Percentiles rank a stretch among this genome's conserved stretches.
Conservation (phyloP, 2,888 invertebrate species). For the Tinea semifulvella region DNA sequence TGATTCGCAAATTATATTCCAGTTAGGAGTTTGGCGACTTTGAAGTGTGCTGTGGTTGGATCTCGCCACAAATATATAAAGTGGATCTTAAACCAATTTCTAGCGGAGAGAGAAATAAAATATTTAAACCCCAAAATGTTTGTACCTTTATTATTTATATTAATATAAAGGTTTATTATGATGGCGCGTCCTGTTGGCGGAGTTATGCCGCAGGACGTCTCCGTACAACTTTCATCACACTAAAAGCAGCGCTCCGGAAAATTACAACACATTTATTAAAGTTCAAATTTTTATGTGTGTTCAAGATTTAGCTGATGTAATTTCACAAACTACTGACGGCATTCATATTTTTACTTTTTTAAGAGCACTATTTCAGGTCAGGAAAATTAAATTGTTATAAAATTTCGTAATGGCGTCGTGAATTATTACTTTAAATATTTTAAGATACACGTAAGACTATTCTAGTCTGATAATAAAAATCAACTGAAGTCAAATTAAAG, state of each 20-base stretch:
- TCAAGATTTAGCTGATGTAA: conserved; percentile 21
- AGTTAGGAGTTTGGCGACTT: conserved; percentile 3
- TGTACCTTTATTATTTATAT: no score
- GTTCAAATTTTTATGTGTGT: conserved; percentile 37
- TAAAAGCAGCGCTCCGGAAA: conserved; percentile 59
- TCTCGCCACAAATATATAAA: not conserved
- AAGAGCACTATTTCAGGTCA: no score
- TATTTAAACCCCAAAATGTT: not conserved
- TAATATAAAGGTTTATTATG: no score
- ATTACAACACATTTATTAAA: conserved; percentile 57
- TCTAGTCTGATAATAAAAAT: no score
- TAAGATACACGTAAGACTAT: no score
- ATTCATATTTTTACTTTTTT: not conserved
- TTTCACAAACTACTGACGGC: no score
- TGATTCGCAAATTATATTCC: conserved; percentile 5
- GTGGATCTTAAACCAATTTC: conserved; percentile 1
- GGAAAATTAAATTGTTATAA: no score
- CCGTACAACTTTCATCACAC: conserved; percentile 58
- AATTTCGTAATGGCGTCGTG: no score
- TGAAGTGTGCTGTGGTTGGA: not conserved
- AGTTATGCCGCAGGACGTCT: conserved; percentile 58
- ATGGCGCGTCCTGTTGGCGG: conserved; percentile 56
- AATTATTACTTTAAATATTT: no score
- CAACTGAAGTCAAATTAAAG: no score
- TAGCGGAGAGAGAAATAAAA: conserved; percentile 2